A percentile compares a stretch with the other conserved stretches of the same genome.
phyloP scores from a whole-genome alignment of 2,888 invertebrate species.

The Conus canariensis region DNA sequence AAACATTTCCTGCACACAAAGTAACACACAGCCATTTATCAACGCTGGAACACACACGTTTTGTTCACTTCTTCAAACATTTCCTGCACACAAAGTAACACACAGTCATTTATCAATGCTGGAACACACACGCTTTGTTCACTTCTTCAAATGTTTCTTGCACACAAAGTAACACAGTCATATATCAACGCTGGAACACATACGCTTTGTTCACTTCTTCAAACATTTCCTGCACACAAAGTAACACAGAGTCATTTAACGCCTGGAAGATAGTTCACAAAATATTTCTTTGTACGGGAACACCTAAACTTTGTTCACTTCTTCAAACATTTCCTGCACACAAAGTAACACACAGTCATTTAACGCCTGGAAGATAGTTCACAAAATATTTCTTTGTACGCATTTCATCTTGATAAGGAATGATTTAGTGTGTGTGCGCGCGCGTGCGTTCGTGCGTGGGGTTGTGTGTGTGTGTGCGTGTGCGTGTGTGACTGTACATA shows the following conservation, averaged over 20 bases:
- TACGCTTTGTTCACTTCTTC: too few species aligned
- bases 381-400: too few species aligned
- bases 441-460: background rate
- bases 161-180: background rate
- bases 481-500: background rate
- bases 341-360: background rate
- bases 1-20: too few species aligned
- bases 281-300: too few species aligned
- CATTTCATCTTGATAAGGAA: background rate
- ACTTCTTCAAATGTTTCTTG: constrained; percentile 97
- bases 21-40: too few species aligned
- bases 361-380: too few species aligned
- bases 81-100: constrained; percentile 83
- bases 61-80: constrained; percentile 91
- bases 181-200: too few species aligned
- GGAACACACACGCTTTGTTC: too few species aligned
- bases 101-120: too few species aligned
- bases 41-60: too few species aligned
- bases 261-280: too few species aligned
- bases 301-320: constrained; percentile 97
- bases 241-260: too few species aligned
- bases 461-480: background rate
- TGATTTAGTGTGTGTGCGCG: background rate
- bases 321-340: constrained; percentile 92
- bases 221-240: constrained; percentile 89